These are phyloP conservation scores for Ceratina japonica DNA, from an alignment of 1,140 invertebrate genomes.

Conservation along the genomic window DNA sequence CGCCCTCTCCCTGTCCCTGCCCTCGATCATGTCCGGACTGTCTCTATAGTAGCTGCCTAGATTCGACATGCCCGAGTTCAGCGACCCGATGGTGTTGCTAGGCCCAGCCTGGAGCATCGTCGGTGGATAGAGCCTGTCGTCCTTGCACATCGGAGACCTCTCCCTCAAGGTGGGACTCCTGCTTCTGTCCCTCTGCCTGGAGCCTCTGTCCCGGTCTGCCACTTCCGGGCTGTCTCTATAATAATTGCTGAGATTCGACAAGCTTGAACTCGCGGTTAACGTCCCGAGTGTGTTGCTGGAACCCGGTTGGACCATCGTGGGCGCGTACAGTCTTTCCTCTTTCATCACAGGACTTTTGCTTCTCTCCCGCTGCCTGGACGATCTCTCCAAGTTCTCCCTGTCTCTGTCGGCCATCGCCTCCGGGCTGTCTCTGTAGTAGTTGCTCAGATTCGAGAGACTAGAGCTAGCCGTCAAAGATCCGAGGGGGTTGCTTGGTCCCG, in stretches of 20 bases:
- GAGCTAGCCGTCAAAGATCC: slow-evolving; percentile 82
- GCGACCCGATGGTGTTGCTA: slow-evolving; percentile 78
- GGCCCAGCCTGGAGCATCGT: slow-evolving; percentile 83
- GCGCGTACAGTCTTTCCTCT: slow-evolving; percentile 83
- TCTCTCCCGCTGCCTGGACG: slow-evolving; percentile 45
- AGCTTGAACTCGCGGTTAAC: slow-evolving; percentile 80
- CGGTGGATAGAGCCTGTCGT: slow-evolving; percentile 80
- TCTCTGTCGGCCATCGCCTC: slow-evolving; percentile 74
- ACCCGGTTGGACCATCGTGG: slow-evolving; percentile 82
- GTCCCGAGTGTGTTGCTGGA: slow-evolving; percentile 80
- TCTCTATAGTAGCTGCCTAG: slow-evolving; percentile 72
- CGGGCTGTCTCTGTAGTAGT: slow-evolving; percentile 82
- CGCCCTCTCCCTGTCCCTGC: slow-evolving; percentile 75
- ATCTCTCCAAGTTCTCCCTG: slow-evolving; percentile 53
- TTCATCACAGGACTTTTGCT: slow-evolving; percentile 58
- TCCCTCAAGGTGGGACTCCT: slow-evolving; percentile 74
- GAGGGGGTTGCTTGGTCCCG: slow-evolving; percentile 81
- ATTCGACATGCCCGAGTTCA: slow-evolving; percentile 67
- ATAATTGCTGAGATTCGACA: slow-evolving; percentile 83
- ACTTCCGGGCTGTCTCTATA: slow-evolving; percentile 80
- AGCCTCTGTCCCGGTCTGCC: slow-evolving; percentile 72
- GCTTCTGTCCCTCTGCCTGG: slow-evolving; percentile 70
- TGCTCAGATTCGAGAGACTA: slow-evolving; percentile 82
- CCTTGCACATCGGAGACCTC: slow-evolving; percentile 54
- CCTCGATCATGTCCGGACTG: slow-evolving; percentile 70